Evolutionary conservation across 2,113 vertebrate genomes (phyloP).

Genomic region (Ceyx margarethae): DNA sequence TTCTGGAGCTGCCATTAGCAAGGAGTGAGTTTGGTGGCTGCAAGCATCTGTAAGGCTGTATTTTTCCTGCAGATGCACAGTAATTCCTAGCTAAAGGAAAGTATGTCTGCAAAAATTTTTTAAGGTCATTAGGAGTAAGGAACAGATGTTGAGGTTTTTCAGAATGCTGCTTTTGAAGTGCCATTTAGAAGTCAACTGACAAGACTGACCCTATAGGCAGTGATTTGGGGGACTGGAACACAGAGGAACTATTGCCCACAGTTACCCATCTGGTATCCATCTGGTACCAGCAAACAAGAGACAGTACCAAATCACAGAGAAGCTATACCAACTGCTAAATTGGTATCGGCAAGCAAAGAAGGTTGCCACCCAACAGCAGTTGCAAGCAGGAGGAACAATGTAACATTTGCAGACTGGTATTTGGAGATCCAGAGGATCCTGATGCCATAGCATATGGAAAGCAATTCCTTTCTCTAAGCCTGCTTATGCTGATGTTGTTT

Average conservation of each 20-base stretch:
- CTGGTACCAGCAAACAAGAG: slow-evolving; percentile 76
- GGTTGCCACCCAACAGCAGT: slow-evolving; percentile 65
- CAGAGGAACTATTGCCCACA: slow-evolving; percentile 70
- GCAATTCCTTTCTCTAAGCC: slow-evolving; percentile 26
- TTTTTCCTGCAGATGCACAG: slow-evolving; percentile 50
- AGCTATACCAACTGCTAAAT: slow-evolving; percentile 72
- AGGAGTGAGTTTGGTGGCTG: slow-evolving; percentile 59
- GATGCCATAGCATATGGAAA: slow-evolving; percentile 41
- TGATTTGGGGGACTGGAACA: slow-evolving; percentile 60
- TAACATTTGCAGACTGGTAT: slow-evolving; percentile 56
- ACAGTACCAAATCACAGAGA: slow-evolving; percentile 77
- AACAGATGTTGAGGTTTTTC: slow-evolving; percentile 74
- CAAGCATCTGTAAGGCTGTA: slow-evolving; percentile 31
- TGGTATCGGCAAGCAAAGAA: slow-evolving; percentile 68
- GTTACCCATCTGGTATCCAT: slow-evolving; percentile 82
- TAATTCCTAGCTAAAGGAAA: slow-evolving; percentile 66
- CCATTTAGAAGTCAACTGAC: slow-evolving; percentile 70
- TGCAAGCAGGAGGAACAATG: slow-evolving; percentile 60
- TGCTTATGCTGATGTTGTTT: slow-evolving; percentile 60
- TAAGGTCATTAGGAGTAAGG: slow-evolving; percentile 67
- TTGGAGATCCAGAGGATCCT: slow-evolving; percentile 23
- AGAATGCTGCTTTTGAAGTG: slow-evolving; percentile 75
- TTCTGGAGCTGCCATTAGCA: slow-evolving; percentile 55
- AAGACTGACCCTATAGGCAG: slow-evolving; percentile 69
- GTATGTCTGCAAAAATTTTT: slow-evolving; percentile 23